phyloP scores from a whole-genome alignment of 2,888 invertebrate genomes.

The Brenthis ino region DNA sequence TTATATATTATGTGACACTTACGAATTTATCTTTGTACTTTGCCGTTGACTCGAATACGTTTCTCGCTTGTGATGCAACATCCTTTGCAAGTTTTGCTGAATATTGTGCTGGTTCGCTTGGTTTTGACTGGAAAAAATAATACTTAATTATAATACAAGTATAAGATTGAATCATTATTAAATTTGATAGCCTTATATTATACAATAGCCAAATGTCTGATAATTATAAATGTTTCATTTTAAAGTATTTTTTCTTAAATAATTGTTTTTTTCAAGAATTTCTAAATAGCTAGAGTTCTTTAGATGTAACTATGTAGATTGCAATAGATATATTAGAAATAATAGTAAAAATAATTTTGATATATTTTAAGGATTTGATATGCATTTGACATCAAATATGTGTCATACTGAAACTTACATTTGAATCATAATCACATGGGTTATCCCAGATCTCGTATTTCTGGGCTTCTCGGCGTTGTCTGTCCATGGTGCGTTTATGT shows the following conservation, averaged over 20 bases:
- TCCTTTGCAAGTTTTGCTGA: slow-evolving; percentile 53
- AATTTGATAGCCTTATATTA: background rate
- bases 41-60: slow-evolving; percentile 53
- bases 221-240: no score
- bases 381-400: background rate
- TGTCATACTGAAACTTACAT: slow-evolving; percentile 42
- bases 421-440: slow-evolving; percentile 64
- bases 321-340: no score
- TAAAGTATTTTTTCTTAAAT: no score
- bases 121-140: slow-evolving; percentile 58
- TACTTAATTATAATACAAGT: background rate
- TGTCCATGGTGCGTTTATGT: slow-evolving; percentile 59
- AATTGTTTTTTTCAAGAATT: no score
- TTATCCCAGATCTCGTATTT: slow-evolving; percentile 68
- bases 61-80: slow-evolving; percentile 61
- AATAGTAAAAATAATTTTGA: background rate
- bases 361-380: no score
- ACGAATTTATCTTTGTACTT: slow-evolving; percentile 68
- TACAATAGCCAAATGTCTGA: no score
- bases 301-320: no score
- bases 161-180: background rate
- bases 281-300: no score
- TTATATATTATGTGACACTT: slow-evolving; percentile 53
- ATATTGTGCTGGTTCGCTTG: slow-evolving; percentile 51
- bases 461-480: slow-evolving; percentile 55